These are phyloP conservation scores for Drosophila bocqueti DNA, from an alignment of 1,140 invertebrate species.

Conservation along the genomic window DNA sequence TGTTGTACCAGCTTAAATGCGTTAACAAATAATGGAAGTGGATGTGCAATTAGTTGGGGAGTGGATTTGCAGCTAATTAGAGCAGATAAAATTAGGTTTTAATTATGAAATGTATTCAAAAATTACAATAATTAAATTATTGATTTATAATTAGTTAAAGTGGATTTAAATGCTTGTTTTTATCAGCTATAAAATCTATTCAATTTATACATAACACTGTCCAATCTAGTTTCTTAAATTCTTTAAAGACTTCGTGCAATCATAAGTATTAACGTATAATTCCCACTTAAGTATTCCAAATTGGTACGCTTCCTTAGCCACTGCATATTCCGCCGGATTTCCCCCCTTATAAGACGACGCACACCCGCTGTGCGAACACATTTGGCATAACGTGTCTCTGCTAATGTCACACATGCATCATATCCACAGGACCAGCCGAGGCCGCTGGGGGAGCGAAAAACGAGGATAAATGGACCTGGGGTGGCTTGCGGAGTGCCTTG, in stretches of 20 bases:
- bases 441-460: slow-evolving; percentile 9
- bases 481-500: slow-evolving; percentile 10
- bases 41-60: background rate
- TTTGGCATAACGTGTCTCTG: slow-evolving; percentile 49
- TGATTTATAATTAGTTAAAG: background rate
- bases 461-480: slow-evolving; percentile 10
- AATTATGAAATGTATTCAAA: background rate
- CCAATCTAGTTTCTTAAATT: background rate
- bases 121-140: no score
- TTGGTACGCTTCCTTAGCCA: slow-evolving; percentile 1
- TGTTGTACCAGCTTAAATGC: slow-evolving; percentile 11
- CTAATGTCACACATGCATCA: slow-evolving; percentile 73
- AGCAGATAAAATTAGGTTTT: background rate
- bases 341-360: background rate
- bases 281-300: background rate
- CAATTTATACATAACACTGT: background rate
- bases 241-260: background rate
- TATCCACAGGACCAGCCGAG: slow-evolving; percentile 46
- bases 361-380: slow-evolving; percentile 53
- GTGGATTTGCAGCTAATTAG: slow-evolving; percentile 2
- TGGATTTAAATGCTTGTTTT: background rate
- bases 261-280: background rate
- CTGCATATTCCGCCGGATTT: slow-evolving; percentile 1
- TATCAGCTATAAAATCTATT: background rate
- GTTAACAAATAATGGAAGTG: background rate